Evolutionary conservation across 2,113 vertebrate genomes (phyloP).

Genomic region (Caranx melampygus): DNA sequence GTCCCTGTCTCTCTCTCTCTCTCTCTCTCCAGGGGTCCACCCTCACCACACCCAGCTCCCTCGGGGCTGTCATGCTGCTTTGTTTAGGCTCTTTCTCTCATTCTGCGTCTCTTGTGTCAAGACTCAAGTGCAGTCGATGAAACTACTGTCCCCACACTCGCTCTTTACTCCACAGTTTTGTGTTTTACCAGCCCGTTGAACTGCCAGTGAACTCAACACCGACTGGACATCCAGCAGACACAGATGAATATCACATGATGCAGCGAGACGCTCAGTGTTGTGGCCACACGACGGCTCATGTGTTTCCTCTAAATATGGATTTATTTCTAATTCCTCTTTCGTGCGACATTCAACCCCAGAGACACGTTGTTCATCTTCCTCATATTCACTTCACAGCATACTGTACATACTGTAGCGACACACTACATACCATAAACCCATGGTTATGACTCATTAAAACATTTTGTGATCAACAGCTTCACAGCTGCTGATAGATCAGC

Average conservation of each 20-base stretch:
- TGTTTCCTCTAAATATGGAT: conserved; percentile 1
- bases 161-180: background rate
- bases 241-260: conserved; percentile 23
- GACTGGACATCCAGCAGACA: background rate
- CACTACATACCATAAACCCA: no score
- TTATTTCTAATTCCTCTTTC: background rate
- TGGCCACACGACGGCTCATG: background rate
- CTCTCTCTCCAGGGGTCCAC: background rate
- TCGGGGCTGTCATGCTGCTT: background rate
- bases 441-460: no score
- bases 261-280: background rate
- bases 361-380: background rate
- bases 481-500: no score
- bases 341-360: background rate
- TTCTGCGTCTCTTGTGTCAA: background rate
- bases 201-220: background rate
- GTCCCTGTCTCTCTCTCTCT: background rate
- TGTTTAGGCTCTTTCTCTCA: background rate
- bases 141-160: no score
- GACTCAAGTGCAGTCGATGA: background rate
- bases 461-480: no score
- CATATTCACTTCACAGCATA: background rate
- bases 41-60: conserved; percentile 17
- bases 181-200: background rate
- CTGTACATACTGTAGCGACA: background rate